Percentiles rank a stretch among this genome's conserved stretches.
These are phyloP conservation scores for Thera obeliscata DNA, from an alignment of 2,888 invertebrate genomes.

Conservation along the genomic window DNA sequence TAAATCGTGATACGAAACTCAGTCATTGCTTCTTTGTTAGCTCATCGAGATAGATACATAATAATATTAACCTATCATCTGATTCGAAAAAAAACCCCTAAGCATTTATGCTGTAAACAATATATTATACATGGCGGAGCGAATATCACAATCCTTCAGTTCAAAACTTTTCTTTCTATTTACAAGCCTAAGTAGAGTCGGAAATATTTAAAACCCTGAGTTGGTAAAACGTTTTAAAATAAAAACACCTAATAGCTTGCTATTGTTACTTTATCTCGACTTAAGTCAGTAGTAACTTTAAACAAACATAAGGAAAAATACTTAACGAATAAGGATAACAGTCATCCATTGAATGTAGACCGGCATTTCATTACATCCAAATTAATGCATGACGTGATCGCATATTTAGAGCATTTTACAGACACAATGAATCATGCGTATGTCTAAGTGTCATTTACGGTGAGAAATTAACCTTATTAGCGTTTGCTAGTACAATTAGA, in stretches of 20 bases:
- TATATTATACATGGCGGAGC: too few species aligned
- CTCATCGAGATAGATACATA: too few species aligned
- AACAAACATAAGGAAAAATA: conserved; percentile 11
- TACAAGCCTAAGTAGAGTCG: too few species aligned
- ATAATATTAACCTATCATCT: too few species aligned
- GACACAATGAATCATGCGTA: conserved; percentile 35
- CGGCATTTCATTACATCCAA: conserved; percentile 23
- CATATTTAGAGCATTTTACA: conserved; percentile 39
- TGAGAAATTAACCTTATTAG: conserved; percentile 39
- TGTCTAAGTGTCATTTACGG: conserved; percentile 35
- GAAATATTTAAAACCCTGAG: not conserved
- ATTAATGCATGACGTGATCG: conserved; percentile 40
- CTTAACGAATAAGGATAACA: conserved; percentile 32
- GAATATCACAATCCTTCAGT: too few species aligned
- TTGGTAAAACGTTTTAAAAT: not conserved
- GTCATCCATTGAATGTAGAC: conserved; percentile 13
- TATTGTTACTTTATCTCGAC: not conserved
- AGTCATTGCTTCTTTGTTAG: too few species aligned
- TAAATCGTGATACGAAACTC: too few species aligned
- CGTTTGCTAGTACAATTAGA: conserved; percentile 5
- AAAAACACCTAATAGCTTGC: not conserved
- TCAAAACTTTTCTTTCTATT: too few species aligned
- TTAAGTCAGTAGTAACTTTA: not conserved
- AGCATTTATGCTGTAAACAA: too few species aligned
- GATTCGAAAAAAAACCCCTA: too few species aligned